phyloP scores from a whole-genome alignment of 2,888 invertebrate genomes.

The Polydrusus cervinus region DNA sequence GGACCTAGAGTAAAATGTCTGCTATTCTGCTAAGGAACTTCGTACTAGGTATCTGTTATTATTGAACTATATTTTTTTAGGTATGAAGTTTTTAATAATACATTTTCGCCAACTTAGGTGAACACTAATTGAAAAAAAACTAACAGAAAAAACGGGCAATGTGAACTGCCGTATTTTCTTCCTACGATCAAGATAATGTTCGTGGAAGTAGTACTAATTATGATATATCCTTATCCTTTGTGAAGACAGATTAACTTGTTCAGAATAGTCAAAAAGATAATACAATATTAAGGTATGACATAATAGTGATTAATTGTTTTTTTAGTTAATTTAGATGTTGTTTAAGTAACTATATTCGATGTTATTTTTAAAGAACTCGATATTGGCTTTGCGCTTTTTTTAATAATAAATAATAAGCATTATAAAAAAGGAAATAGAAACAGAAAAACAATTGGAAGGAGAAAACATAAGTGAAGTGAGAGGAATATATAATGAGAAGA shows the following conservation, averaged over 20 bases:
- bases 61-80: too few relatives aligned
- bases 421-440: too few relatives aligned
- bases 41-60: too few relatives aligned
- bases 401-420: too few relatives aligned
- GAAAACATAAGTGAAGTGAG: too few relatives aligned
- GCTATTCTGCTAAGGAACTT: too few relatives aligned
- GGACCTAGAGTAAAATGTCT: too few relatives aligned
- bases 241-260: conserved; percentile 15
- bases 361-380: not conserved
- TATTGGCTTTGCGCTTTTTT: not conserved
- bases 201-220: conserved; percentile 15
- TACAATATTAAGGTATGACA: conserved; percentile 10
- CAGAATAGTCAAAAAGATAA: conserved; percentile 11
- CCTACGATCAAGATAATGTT: conserved; percentile 10
- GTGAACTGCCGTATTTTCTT: not conserved
- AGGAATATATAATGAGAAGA: too few relatives aligned
- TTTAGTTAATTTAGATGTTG: not conserved
- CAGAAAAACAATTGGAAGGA: too few relatives aligned
- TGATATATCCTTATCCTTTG: conserved; percentile 6
- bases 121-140: not conserved
- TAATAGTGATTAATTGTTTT: conserved; percentile 7
- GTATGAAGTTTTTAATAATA: too few relatives aligned
- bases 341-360: not conserved
- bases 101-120: too few relatives aligned
- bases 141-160: not conserved